phyloP scores from a whole-genome alignment of 2,797 vertebrate genomes.

The Cynodonichthys magdalenae region DNA sequence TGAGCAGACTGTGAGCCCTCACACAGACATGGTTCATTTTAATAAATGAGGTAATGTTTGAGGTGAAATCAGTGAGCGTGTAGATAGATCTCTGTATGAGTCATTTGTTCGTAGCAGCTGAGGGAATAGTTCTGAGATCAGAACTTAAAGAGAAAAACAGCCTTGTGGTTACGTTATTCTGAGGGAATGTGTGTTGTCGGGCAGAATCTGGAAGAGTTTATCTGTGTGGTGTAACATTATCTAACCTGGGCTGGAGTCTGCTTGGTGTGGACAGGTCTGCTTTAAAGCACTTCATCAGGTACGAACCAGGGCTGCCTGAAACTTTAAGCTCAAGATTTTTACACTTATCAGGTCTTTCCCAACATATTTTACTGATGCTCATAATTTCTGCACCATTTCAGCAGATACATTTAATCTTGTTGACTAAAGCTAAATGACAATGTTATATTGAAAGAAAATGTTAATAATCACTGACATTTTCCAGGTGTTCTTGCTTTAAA shows the following conservation, averaged over 20 bases:
- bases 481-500: too few species aligned
- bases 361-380: too few species aligned
- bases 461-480: too few species aligned
- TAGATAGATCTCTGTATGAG: conserved; percentile 40
- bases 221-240: conserved; percentile 44
- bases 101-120: conserved; percentile 32
- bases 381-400: too few species aligned
- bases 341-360: not conserved
- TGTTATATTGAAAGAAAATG: too few species aligned
- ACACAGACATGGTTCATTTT: conserved; percentile 25
- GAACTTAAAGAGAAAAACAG: conserved; percentile 63
- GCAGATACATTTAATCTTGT: too few species aligned
- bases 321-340: not conserved
- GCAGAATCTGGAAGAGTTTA: conserved; percentile 62
- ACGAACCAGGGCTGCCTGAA: conserved; percentile 2
- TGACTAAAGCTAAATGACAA: too few species aligned
- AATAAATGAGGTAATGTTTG: conserved; percentile 52
- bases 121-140: conserved; percentile 46
- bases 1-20: conserved; percentile 9
- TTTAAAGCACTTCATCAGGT: conserved; percentile 17
- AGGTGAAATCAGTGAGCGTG: conserved; percentile 29
- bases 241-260: conserved; percentile 34
- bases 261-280: conserved; percentile 4
- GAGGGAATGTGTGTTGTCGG: conserved; percentile 71
- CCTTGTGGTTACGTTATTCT: conserved; percentile 61